A percentile compares a stretch with the other conserved stretches of the same genome.
phyloP scores from a whole-genome alignment of 2,888 invertebrate species.

The Apodemia hepburni region DNA sequence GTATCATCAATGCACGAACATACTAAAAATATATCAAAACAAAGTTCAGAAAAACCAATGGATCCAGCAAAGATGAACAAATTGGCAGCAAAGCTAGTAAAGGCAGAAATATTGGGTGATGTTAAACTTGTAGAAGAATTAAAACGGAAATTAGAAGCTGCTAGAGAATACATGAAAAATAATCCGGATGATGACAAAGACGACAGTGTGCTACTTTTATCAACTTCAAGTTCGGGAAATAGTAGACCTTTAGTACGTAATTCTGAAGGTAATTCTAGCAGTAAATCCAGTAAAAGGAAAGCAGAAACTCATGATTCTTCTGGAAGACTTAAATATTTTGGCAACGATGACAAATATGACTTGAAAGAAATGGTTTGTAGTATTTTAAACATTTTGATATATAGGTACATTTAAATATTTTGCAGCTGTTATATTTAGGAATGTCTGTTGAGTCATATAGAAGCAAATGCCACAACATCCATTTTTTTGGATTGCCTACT shows the following conservation, averaged over 20 bases:
- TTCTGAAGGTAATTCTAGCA: constrained; percentile 59
- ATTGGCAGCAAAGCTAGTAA: constrained; percentile 93
- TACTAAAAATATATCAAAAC: constrained; percentile 12
- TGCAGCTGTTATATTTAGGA: background rate
- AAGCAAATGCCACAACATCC: no score
- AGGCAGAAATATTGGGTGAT: constrained; percentile 97
- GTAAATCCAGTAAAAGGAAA: constrained; percentile 74
- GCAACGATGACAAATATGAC: constrained; percentile 93
- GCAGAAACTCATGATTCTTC: constrained; percentile 87
- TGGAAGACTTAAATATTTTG: constrained; percentile 90
- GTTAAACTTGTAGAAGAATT: constrained; percentile 83
- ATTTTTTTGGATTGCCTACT: no score
- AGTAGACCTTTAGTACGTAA: constrained; percentile 81
- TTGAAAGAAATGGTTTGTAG: constrained; percentile 88
- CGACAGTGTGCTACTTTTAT: constrained; percentile 83
- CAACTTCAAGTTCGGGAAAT: constrained; percentile 84
- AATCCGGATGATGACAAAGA: constrained; percentile 61
- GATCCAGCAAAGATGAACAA: constrained; percentile 87
- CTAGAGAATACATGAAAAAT: constrained; percentile 77
- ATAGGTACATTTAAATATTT: no score
- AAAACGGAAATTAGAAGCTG: constrained; percentile 86
- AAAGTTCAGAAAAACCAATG: constrained; percentile 1
- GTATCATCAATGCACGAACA: background rate
- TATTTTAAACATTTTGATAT: background rate
- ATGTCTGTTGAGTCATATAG: no score